Conservation (phyloP, 2,113 vertebrate species). For the Galbula dea region DNA sequence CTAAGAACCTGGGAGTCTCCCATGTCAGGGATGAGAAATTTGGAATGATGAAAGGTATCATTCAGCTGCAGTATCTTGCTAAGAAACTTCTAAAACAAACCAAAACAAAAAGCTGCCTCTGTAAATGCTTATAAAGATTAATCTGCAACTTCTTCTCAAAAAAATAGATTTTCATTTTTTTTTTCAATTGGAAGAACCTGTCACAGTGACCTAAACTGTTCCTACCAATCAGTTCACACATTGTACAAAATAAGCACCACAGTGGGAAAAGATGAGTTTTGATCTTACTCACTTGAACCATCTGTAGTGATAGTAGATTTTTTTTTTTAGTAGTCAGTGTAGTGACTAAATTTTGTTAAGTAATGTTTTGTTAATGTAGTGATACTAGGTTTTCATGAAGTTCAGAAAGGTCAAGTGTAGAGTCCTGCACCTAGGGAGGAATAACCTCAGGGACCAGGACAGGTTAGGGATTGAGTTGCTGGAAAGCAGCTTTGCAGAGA, state of each 20-base stretch:
- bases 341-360: too few species aligned
- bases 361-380: too few species aligned
- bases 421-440: too few species aligned
- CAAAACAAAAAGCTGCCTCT: too few species aligned
- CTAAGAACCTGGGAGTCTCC: not conserved
- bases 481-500: too few species aligned
- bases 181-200: not conserved
- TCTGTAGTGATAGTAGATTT: not conserved
- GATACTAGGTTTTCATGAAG: too few species aligned
- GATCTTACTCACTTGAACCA: not conserved
- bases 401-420: too few species aligned
- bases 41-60: not conserved
- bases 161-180: not conserved
- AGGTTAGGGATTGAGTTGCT: too few species aligned
- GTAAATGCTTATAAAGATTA: not conserved
- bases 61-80: not conserved
- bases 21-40: not conserved
- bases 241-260: not conserved
- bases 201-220: not conserved
- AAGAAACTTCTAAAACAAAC: not conserved
- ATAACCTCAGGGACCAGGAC: too few species aligned
- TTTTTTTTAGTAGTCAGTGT: too few species aligned
- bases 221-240: fast-evolving
- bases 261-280: not conserved
- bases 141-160: not conserved